Evolutionary conservation across 2,797 vertebrate genomes (phyloP).

Genomic region (Champsocephalus esox): DNA sequence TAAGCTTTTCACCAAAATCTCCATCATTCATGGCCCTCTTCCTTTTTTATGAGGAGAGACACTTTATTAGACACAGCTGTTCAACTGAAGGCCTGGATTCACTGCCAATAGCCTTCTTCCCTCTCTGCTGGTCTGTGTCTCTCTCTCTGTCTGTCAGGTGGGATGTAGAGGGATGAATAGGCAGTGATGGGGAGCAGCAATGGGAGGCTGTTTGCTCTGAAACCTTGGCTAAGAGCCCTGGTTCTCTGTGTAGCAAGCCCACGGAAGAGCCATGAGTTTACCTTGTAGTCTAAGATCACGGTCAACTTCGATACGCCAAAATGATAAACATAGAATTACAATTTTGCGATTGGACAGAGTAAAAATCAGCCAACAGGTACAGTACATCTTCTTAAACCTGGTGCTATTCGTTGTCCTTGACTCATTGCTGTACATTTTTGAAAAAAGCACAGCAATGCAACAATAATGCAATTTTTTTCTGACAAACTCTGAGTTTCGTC

Average conservation of each 20-base stretch:
- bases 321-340: background rate
- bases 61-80: conserved; percentile 84
- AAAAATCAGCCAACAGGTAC: background rate
- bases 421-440: conserved; percentile 18
- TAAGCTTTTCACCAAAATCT: conserved; percentile 74
- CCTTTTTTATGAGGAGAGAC: conserved; percentile 64
- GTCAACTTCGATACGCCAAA: conserved; percentile 26
- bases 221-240: conserved; percentile 56
- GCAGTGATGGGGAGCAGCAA: conserved; percentile 71
- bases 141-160: conserved; percentile 68
- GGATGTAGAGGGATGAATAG: conserved; percentile 74
- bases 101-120: conserved; percentile 77
- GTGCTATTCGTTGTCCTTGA: conserved; percentile 2
- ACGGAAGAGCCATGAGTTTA: conserved; percentile 42
- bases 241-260: conserved; percentile 44
- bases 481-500: conserved; percentile 3
- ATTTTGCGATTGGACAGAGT: background rate
- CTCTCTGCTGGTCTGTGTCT: conserved; percentile 30
- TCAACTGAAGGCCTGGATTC: conserved; percentile 74
- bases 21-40: conserved; percentile 67
- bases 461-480: background rate
- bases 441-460: background rate
- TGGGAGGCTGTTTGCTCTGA: conserved; percentile 62
- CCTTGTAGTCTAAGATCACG: conserved; percentile 13
- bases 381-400: conserved; percentile 5